phyloP scores from a whole-genome alignment of 2,888 invertebrate species.

The Thymelicus lineola region DNA sequence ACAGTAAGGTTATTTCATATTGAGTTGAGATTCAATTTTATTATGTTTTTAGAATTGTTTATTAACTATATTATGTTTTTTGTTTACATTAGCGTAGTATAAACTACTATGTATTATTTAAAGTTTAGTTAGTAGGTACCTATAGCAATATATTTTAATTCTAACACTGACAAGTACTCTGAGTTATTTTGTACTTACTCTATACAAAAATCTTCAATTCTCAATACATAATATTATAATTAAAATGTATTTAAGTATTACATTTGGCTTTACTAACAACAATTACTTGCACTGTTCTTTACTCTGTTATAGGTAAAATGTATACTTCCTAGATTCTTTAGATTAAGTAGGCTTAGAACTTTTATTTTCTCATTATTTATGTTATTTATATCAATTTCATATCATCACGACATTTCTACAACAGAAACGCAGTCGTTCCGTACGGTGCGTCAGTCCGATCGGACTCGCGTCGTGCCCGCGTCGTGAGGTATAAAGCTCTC shows the following conservation, averaged over 20 bases:
- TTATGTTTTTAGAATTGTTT: too few species aligned
- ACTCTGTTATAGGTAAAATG: background rate
- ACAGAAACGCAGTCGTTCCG: slow-evolving; percentile 77
- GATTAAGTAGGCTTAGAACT: background rate
- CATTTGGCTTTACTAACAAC: background rate
- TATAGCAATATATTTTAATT: too few species aligned
- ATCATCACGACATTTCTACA: slow-evolving; percentile 46
- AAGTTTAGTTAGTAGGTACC: too few species aligned
- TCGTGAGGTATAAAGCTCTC: slow-evolving; percentile 56
- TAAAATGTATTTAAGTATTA: background rate
- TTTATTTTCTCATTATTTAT: slow-evolving; percentile 5
- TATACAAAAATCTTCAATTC: background rate
- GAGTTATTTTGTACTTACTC: background rate
- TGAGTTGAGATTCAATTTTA: background rate
- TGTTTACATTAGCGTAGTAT: too few species aligned
- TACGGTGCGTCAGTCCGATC: slow-evolving; percentile 78
- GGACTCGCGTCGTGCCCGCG: slow-evolving; percentile 63
- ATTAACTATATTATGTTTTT: too few species aligned
- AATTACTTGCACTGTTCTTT: background rate
- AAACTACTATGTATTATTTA: too few species aligned
- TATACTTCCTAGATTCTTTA: background rate
- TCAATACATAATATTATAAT: too few species aligned
- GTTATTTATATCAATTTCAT: slow-evolving; percentile 29
- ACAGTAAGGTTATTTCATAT: background rate
- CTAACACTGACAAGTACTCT: too few species aligned